Evolutionary conservation across 2,888 invertebrate genomes (phyloP), one percentile per base, ranked within the genome.

Genomic region (Spialia ferax): DNA sequence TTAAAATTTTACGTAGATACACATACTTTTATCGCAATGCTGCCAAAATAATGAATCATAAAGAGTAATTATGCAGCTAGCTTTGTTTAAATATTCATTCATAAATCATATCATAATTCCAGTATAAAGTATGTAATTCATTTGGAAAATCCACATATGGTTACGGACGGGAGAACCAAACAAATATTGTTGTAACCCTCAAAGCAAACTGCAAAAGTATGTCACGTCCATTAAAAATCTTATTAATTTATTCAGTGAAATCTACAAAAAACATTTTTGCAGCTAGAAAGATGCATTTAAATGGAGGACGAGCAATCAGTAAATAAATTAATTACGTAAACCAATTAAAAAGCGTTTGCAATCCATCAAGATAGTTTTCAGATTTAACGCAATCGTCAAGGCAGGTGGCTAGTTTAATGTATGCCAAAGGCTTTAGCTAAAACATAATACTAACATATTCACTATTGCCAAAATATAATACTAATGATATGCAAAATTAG

Each of bases 331-430:
- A 11, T 63, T 56, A 57, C 18, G 18, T 32, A 35, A 65, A 42
- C 20, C 29, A 48, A 52, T 65, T 50, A 52, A 50, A 59, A 42
- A 11, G 3, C 18, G 11, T 59, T 32, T 35, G 38, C 23, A 65
- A 50, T 50, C 35, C 23, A 15, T 35, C 56, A 50, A n/a, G 48
- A 64, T 35, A 50, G 22, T 64, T 57, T 35, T 48, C 15, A 50
- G 57, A n/a, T 64, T 63, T 29, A 2, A 50, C 48, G 57, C 57
- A 64, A 57, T 23, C 22, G 1, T 45, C 7, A 2, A 61, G 48
- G n/a, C 63, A 56, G 57, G n/a, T 57, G 55, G 7, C 32, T 20
- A 29, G 20, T 56, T 10, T 32, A 32, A 56, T 55, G 18, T 29
- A n/a, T 52, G 57, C n/a, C 32, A 29, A 63, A 63, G 20, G 35